Evolutionary conservation across 2,113 vertebrate genomes (phyloP), one percentile per base, ranked within the genome.

Genomic region (Stigmatopora nigra): DNA sequence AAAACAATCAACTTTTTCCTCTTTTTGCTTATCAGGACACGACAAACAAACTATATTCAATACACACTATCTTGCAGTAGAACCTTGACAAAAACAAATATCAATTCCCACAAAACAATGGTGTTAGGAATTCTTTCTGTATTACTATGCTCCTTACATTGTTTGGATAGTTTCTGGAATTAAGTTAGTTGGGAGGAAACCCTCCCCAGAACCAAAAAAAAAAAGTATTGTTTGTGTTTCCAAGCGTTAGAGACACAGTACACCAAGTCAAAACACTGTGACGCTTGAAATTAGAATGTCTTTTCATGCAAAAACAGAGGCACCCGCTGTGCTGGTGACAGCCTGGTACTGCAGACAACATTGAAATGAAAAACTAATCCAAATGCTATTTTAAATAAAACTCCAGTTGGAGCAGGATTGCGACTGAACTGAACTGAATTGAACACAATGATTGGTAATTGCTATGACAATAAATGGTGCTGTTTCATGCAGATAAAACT

Each of bases 261-360:
- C 75, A 76, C 72, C 56, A 71, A 78, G 79, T 71, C 82, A 84
- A 83, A 80, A 84, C 74, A 86, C 79, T 82, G 69, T 77, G 85
- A 83, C 83, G 84, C 84, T 80, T 88, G 84, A 87, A 85, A 88
- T 88, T 84, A 88, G 78, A 84, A 87, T 84, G 78, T 70, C 73
- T 85, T 85, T 82, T 78, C 80, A 84, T 82, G 83, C 82, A 87
- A 86, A 86, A 86, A 86, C 78, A 79, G 67, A 71, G 63, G 60
- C 62, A 17, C 73, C 83, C 66, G 77, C 73, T 80, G 82, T 78
- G 82, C 81, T 87, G 85, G 82, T 86, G 80, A 82, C 82, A 84
- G 70, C 73, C 78, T 75, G 73, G 58, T 78, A 56, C 55, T 74
- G 76, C 78, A 78, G 69, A 76, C 69, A 20, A 67, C 75, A 76